Evolutionary conservation across 2,113 vertebrate genomes (phyloP), one percentile per base, ranked within the genome.

Genomic region (Anarhynchus alexandrinus): DNA sequence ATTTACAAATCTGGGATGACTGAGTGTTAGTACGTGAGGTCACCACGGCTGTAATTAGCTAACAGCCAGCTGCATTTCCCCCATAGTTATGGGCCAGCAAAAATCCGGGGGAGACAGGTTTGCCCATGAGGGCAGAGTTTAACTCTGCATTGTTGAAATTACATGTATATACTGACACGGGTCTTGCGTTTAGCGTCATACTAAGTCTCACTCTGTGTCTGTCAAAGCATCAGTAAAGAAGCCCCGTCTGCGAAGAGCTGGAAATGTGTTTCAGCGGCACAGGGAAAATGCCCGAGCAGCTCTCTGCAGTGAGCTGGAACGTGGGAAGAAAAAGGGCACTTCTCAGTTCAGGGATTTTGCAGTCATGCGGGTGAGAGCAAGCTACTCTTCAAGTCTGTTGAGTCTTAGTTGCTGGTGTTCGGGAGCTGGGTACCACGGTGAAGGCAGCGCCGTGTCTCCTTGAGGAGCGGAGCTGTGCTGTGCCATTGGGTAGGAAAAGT

Each of bases 151-250:
- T 83, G 27, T 66, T 71, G 55, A 90, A 80, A 83, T 61, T n/a
- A 22, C 34, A 6, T 0, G 0, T 38, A 16, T 55, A 8, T 82
- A 54, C 34, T 82, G 78, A 61, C 15, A 42, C 0, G 0, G 17
- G 9, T 49, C 12, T 79, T 76, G 29, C 3, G 19, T 82, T 84
- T 94, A 85, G 47, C 2, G 1, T 38, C 40, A 11, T 59, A 8
- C 38, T 73, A 9, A 19, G 20, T 81, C 45, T 69, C 15, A 15
- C 32, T 49, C 47, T 2, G 0, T 52, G 30, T 43, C 49, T 83
- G 5, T 77, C 58, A 88, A 90, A 65, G 55, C 51, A 51, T 66
- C 38, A 30, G 38, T 58, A 42, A 81, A 70, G 64, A 54, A 88
- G 27, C 26, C 25, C 34, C 2, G 2, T 51, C 42, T 84, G 22